Percentiles rank a stretch among this genome's conserved stretches.
Evolutionary conservation across 2,113 vertebrate genomes (phyloP).

Genomic region (Loxodonta africana): DNA sequence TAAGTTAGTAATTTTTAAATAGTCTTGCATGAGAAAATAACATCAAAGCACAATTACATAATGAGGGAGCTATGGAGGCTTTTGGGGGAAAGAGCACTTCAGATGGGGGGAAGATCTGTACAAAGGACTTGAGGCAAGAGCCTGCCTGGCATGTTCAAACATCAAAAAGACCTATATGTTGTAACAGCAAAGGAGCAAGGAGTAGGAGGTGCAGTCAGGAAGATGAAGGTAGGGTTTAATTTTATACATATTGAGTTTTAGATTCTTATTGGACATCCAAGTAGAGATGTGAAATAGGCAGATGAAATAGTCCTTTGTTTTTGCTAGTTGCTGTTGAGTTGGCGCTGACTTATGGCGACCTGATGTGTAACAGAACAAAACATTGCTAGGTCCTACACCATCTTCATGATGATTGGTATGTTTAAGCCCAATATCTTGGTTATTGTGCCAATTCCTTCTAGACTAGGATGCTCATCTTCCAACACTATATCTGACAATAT

Average conservation of each 20-base stretch:
- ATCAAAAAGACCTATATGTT: not conserved
- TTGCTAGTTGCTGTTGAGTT: too few species aligned
- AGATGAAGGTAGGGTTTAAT: not conserved
- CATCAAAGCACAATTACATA: not conserved
- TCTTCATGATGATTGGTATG: too few species aligned
- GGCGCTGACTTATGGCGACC: too few species aligned
- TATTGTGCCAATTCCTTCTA: too few species aligned
- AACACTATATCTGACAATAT: too few species aligned
- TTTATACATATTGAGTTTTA: not conserved
- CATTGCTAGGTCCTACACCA: too few species aligned
- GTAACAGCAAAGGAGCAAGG: not conserved
- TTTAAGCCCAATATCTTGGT: too few species aligned
- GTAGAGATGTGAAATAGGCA: not conserved
- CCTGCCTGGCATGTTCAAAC: not conserved
- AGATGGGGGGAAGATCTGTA: not conserved
- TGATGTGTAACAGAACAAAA: too few species aligned
- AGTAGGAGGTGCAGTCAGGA: not conserved
- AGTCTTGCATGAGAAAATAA: not conserved
- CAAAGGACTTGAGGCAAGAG: not conserved
- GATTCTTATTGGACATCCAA: too few species aligned
- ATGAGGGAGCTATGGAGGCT: not conserved
- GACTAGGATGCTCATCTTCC: too few species aligned
- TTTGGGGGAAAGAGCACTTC: not conserved
- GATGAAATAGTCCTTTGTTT: too few species aligned
- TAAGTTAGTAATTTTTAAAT: not conserved